A percentile compares a stretch with the other conserved stretches of the same genome.
These are phyloP conservation scores for Megaceryle torquata DNA, from an alignment of 2,113 vertebrate genomes.

Conservation along the genomic window DNA sequence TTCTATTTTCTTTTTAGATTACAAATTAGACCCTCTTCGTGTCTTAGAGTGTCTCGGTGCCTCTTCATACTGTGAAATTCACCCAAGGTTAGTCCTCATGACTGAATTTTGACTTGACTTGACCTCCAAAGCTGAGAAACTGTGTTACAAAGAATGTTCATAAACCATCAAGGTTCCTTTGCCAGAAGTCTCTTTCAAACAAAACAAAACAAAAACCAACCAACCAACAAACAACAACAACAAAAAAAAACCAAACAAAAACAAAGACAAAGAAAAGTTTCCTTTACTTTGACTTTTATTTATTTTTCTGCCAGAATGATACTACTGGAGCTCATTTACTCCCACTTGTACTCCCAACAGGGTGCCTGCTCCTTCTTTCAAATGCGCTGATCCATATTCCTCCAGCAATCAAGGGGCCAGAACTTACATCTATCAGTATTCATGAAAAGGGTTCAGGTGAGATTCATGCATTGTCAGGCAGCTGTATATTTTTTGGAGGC, in stretches of 20 bases:
- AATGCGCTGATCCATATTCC: neutral
- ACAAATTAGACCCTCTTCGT: neutral
- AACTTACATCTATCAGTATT: neutral
- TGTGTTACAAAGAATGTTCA: neutral
- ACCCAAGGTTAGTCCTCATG: neutral
- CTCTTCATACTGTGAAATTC: neutral
- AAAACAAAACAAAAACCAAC: neutral
- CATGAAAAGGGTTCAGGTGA: neutral
- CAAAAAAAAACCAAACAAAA: neutral
- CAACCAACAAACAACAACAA: too few species aligned
- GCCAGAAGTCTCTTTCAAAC: neutral
- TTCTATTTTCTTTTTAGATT: neutral
- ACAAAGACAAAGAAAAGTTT: neutral
- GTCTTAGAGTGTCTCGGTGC: neutral
- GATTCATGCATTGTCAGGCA: neutral
- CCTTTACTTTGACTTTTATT: neutral
- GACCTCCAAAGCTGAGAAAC: neutral
- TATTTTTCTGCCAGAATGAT: neutral
- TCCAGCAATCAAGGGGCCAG: neutral
- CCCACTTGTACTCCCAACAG: neutral
- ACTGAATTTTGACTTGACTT: neutral
- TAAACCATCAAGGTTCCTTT: neutral
- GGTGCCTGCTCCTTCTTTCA: neutral
- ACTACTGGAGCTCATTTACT: neutral
- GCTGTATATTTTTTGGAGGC: neutral